Evolutionary conservation across 2,888 invertebrate genomes (phyloP).

Genomic region (Coleophora flavipennella): DNA sequence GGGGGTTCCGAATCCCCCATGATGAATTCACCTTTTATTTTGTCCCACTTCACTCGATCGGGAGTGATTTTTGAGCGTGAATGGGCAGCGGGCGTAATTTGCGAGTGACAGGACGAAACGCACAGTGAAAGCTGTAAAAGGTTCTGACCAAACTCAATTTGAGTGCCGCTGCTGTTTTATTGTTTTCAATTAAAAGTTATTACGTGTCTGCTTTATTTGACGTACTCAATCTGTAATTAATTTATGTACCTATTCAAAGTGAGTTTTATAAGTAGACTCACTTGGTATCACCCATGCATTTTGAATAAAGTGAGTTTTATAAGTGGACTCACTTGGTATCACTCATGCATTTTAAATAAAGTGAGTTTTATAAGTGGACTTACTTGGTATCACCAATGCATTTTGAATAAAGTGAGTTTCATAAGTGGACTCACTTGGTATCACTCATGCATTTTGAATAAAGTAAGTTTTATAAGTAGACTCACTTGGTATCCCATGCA

Average conservation of each 20-base stretch:
- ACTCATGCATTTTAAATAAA: too few relatives aligned
- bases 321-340: too few relatives aligned
- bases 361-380: too few relatives aligned
- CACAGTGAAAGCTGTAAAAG: conserved; percentile 66
- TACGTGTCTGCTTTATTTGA: conserved; percentile 1
- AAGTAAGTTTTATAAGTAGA: too few relatives aligned
- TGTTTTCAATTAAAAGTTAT: conserved; percentile 22
- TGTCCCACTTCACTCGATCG: conserved; percentile 68
- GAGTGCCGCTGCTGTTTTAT: conserved; percentile 32
- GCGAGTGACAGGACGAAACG: conserved; percentile 63
- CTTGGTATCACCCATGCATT: too few relatives aligned
- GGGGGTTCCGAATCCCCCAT: conserved; percentile 52
- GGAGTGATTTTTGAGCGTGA: conserved; percentile 69
- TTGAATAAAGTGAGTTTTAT: too few relatives aligned
- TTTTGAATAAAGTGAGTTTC: too few relatives aligned
- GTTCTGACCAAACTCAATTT: conserved; percentile 60
- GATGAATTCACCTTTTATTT: conserved; percentile 69
- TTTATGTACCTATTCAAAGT: conserved; percentile 7
- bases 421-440: too few relatives aligned
- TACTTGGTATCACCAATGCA: too few relatives aligned
- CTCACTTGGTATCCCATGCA: too few relatives aligned
- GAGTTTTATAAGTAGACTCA: too few relatives aligned
- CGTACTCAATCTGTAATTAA: conserved; percentile 16
- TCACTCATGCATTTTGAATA: too few relatives aligned
- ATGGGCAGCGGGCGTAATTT: conserved; percentile 66